These are phyloP conservation scores for Pardalotus punctatus DNA, from an alignment of 2,113 vertebrate genomes.

Conservation along the genomic window DNA sequence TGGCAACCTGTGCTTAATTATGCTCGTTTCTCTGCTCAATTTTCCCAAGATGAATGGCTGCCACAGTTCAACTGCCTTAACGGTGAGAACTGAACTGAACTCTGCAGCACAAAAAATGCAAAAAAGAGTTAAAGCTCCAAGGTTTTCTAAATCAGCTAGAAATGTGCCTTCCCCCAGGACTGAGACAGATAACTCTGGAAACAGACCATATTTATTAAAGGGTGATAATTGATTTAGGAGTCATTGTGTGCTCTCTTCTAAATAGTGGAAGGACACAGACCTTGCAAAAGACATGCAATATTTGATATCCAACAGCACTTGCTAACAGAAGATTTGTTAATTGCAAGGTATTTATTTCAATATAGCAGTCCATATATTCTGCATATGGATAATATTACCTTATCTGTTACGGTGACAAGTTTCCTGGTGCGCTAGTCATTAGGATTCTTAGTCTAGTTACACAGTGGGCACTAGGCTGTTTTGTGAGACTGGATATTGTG, in stretches of 20 bases:
- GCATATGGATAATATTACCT: neutral
- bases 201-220: neutral
- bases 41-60: neutral
- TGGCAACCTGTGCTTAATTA: neutral
- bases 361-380: neutral
- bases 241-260: neutral
- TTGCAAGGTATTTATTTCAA: neutral
- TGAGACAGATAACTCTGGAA: neutral
- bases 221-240: neutral
- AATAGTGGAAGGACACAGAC: neutral
- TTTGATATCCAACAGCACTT: neutral
- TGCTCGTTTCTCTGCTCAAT: fast-evolving
- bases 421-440: neutral
- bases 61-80: neutral
- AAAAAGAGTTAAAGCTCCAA: neutral
- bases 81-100: neutral
- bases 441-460: neutral
- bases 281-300: neutral
- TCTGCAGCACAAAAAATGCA: neutral
- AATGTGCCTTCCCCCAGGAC: neutral
- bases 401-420: neutral
- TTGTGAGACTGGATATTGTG: neutral
- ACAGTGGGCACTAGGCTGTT: neutral
- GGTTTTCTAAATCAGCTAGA: neutral
- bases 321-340: neutral